phyloP scores from a whole-genome alignment of 2,888 invertebrate species.

The Acanthoscelides obtectus region DNA sequence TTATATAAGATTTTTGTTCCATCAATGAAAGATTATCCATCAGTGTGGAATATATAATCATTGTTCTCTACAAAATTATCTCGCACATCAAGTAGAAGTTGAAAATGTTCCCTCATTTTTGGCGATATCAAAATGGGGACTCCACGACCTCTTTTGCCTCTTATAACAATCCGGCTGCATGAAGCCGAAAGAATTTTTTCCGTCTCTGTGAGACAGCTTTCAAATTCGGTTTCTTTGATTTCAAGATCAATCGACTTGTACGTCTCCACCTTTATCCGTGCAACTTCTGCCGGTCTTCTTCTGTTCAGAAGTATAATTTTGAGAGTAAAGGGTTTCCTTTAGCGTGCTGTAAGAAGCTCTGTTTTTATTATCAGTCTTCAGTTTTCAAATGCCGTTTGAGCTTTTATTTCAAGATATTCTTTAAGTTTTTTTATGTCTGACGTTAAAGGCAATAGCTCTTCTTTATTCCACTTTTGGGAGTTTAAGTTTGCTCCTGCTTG shows the following conservation, averaged over 20 bases:
- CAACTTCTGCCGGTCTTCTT: constrained; percentile 22
- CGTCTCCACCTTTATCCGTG: constrained; percentile 15
- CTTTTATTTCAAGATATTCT: constrained; percentile 14
- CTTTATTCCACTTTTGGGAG: constrained; percentile 27
- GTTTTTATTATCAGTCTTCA: constrained; percentile 9
- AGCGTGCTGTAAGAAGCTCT: constrained; percentile 12
- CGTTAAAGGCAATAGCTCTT: constrained; percentile 25
- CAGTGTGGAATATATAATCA: constrained; percentile 16
- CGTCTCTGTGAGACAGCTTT: constrained; percentile 19
- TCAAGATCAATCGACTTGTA: constrained; percentile 14
- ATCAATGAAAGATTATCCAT: constrained; percentile 16
- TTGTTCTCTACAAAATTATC: constrained; percentile 14
- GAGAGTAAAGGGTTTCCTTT: constrained; percentile 21
- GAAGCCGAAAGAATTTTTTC: constrained; percentile 19
- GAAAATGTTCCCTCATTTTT: constrained; percentile 19
- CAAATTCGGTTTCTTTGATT: constrained; percentile 10
- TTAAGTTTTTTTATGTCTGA: constrained; percentile 23
- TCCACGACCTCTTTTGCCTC: constrained; percentile 20
- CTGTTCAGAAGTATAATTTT: constrained; percentile 23
- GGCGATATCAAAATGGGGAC: constrained; percentile 21
- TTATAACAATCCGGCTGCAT: constrained; percentile 17
- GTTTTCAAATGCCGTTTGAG: constrained; percentile 7
- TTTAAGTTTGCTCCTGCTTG: constrained; percentile 26
- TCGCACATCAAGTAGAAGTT: constrained; percentile 14
- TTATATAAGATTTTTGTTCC: constrained; percentile 22